These are phyloP conservation scores for Trachythela sp. DNA, from an alignment of 64 coral and sea anemone genomes.

Conservation along the genomic window DNA sequence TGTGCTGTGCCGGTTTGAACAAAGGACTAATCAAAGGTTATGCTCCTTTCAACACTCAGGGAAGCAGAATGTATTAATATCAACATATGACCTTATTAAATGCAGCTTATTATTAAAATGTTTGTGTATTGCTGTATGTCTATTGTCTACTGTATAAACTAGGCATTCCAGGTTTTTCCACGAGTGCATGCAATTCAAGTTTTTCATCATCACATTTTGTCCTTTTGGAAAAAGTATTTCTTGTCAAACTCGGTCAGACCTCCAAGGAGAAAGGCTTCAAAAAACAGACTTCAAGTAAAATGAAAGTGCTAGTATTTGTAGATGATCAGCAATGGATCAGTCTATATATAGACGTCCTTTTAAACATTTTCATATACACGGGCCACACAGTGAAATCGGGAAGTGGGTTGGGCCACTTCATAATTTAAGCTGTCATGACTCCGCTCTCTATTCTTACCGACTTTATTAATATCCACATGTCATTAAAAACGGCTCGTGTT, in stretches of 20 bases:
- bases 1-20: neutral
- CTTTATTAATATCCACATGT: conserved; percentile 2
- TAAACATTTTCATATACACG: neutral
- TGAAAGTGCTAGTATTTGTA: too few relatives aligned
- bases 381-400: neutral
- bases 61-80: neutral
- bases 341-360: neutral
- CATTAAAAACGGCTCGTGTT: neutral
- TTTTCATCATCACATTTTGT: too few relatives aligned
- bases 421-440: neutral
- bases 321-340: too few relatives aligned
- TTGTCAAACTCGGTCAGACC: too few relatives aligned
- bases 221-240: too few relatives aligned
- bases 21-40: neutral
- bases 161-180: too few relatives aligned
- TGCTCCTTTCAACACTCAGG: neutral
- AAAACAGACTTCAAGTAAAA: too few relatives aligned
- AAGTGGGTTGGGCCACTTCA: neutral
- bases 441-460: neutral
- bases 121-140: neutral
- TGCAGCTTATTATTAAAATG: neutral
- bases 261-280: too few relatives aligned
- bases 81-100: neutral
- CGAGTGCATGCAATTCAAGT: too few relatives aligned
- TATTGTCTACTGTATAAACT: neutral